phyloP scores from a whole-genome alignment of 2,797 vertebrate species.

The Enoplosus armatus region DNA sequence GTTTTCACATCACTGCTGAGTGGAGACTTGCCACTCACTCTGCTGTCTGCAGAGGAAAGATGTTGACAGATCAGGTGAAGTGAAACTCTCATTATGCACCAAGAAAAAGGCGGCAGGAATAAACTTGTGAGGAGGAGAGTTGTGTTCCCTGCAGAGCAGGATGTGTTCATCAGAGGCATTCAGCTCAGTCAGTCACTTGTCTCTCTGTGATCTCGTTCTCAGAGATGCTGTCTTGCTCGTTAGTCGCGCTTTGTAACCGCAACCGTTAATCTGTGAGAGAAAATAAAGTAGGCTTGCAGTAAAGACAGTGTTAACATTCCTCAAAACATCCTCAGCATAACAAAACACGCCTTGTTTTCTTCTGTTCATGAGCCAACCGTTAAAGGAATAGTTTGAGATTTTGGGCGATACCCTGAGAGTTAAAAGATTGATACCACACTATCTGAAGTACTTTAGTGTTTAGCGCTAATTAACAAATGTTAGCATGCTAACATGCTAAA shows the following conservation, averaged over 20 bases:
- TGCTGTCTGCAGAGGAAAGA: conserved; percentile 31
- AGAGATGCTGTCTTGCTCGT: conserved; percentile 26
- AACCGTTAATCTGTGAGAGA: conserved; percentile 18
- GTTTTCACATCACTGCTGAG: conserved; percentile 21
- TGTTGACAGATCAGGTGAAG: conserved; percentile 48
- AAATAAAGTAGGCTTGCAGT: neutral
- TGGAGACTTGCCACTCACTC: conserved; percentile 5
- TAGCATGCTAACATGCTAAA: too few relatives aligned
- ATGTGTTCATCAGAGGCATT: conserved; percentile 42
- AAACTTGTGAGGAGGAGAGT: conserved; percentile 14
- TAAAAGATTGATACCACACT: neutral
- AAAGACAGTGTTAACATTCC: conserved; percentile 2
- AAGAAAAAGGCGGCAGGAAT: conserved; percentile 28
- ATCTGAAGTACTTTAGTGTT: too few relatives aligned
- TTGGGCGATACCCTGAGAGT: neutral
- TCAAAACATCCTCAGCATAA: conserved; percentile 9
- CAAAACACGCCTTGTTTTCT: conserved; percentile 5
- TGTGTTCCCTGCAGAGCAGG: conserved; percentile 31
- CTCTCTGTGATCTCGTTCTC: conserved; percentile 25
- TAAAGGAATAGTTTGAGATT: neutral
- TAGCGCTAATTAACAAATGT: neutral
- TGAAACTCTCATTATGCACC: conserved; percentile 52
- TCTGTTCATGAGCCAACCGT: neutral
- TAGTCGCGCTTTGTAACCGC: conserved; percentile 36
- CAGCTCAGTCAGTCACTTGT: conserved; percentile 43